Percentiles rank a stretch among this genome's conserved stretches.
Conservation (phyloP, 2,888 invertebrate species). For the Netelia melanura region DNA sequence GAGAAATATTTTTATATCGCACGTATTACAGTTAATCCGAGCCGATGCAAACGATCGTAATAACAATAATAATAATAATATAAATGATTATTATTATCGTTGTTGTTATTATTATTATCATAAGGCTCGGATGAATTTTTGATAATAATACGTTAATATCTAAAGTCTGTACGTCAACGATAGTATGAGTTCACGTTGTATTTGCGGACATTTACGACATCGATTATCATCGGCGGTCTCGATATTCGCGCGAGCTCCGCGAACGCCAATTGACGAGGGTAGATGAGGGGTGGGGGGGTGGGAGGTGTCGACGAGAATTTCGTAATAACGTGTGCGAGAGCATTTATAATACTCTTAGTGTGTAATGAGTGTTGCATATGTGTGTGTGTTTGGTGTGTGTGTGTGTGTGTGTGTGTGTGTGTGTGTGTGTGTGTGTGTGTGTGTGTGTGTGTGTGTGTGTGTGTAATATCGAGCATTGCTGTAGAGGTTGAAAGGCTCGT, state of each 20-base stretch:
- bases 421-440: neutral
- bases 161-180: too few species aligned
- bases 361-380: neutral
- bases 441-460: neutral
- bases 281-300: neutral
- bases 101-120: too few species aligned
- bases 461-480: neutral
- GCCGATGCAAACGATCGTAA: too few species aligned
- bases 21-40: too few species aligned
- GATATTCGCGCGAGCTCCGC: neutral
- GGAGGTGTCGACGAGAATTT: neutral
- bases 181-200: too few species aligned
- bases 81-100: too few species aligned
- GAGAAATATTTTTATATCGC: too few species aligned
- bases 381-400: neutral
- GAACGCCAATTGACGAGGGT: neutral
- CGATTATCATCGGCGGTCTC: neutral
- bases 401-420: neutral
- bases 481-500: conserved; percentile 64
- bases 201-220: neutral
- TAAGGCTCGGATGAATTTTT: too few species aligned
- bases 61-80: too few species aligned
- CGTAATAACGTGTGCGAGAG: neutral
- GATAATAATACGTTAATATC: too few species aligned
- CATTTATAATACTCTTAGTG: neutral